Base-by-base conservation (phyloP, 2,888 invertebrate species). In the Ligdia adustata region DNA sequence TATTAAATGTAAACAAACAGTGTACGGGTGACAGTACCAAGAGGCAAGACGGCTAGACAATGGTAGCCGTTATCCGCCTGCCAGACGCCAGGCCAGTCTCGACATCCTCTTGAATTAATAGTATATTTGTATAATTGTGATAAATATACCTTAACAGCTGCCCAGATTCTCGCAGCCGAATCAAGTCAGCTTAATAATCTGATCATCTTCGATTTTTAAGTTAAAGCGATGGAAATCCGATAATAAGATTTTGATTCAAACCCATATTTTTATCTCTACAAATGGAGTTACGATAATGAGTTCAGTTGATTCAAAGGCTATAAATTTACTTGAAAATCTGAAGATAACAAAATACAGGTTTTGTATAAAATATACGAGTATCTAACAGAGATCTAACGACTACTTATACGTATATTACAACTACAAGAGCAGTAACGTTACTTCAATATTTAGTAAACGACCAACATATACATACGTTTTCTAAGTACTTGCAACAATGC, bases 401-500 rank as follows among this genome's bases (percentile, higher is more conserved):
- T 18, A 7, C 18, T 18, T 4, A 4, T 14, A 24, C 9, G 9
- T 26, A 15, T n/a, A 12, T 7, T 20, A 20, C n/a, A 9, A 33
- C 12, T n/a, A n/a, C n/a, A n/a, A n/a, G n/a, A n/a, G n/a, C n/a
- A n/a, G n/a, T n/a, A n/a, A n/a, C n/a, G n/a, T n/a, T n/a, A n/a
- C n/a, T n/a, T n/a, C n/a, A n/a, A n/a, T n/a, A n/a, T n/a, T n/a
- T 16, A 9, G 9, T 14, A 14, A 11, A 3, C 9, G 3, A 33
- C 12, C 2, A 1, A 11, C n/a, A n/a, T n/a, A n/a, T n/a, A n/a
- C n/a, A n/a, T n/a, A n/a, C n/a, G n/a, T n/a, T n/a, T n/a, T n/a
- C 29, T 46, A 52, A 39, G 43, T 55, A 53, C 51, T 38, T 42
- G 46, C 44, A 52, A 46, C 35, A 57, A 52, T 48, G 47, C 34